Conservation (phyloP, 2,113 vertebrate genomes). For the Rhodinocichla rosea region DNA sequence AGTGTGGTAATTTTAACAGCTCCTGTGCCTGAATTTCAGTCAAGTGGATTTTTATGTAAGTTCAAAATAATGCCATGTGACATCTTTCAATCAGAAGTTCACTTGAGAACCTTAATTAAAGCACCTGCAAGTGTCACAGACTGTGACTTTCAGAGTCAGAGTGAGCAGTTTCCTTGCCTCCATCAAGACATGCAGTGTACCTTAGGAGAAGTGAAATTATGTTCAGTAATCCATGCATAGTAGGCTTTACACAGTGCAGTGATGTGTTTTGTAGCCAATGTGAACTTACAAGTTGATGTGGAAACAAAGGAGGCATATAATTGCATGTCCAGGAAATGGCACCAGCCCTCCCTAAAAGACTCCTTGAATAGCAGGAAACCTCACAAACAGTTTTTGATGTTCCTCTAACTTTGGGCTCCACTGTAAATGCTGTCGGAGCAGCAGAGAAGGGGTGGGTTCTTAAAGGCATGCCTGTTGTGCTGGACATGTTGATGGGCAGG, state of each 20-base stretch:
- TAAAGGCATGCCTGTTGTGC: neutral
- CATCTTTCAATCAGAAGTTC: neutral
- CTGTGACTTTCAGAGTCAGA: neutral
- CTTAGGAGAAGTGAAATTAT: neutral
- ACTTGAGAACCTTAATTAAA: neutral
- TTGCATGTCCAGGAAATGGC: neutral
- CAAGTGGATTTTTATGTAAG: neutral
- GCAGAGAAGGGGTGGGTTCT: neutral
- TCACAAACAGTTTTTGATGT: neutral
- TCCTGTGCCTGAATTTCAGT: neutral
- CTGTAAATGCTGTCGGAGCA: neutral
- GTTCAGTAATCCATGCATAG: accelerated
- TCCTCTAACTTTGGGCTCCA: neutral
- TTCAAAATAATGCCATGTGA: neutral
- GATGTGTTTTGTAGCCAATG: neutral
- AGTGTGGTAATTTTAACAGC: neutral
- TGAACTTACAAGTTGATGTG: neutral
- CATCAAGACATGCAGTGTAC: accelerated
- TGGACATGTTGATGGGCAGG: accelerated
- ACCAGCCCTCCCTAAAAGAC: neutral
- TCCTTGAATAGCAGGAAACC: neutral
- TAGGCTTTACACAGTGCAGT: accelerated
- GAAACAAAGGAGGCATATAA: neutral
- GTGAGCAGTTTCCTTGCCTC: accelerated
- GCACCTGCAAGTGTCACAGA: neutral